Evolutionary conservation across 2,113 vertebrate genomes (phyloP).

Genomic region (Tyto alba): DNA sequence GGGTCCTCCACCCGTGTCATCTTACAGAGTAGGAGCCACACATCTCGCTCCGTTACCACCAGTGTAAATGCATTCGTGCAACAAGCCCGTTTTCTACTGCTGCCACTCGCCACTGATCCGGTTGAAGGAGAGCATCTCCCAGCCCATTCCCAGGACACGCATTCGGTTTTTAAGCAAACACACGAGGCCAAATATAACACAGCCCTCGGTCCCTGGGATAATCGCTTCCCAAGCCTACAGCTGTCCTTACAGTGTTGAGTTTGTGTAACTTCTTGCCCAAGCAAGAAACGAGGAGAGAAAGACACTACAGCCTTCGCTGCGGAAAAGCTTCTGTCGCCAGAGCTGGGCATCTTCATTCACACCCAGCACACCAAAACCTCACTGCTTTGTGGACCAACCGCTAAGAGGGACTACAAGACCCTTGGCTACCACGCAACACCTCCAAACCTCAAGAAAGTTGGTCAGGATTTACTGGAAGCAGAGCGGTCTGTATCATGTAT

Average conservation of each 20-base stretch:
- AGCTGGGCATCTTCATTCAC: not conserved
- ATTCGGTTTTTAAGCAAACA: not conserved
- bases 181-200: not conserved
- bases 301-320: not conserved
- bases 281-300: not conserved
- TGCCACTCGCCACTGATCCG: rapidly evolving
- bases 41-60: rapidly evolving
- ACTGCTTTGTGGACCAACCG: not conserved
- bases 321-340: not conserved
- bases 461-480: not conserved
- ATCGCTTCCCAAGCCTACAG: not conserved
- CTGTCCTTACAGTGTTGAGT: not conserved
- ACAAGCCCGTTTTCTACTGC: not conserved
- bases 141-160: not conserved
- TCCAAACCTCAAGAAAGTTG: not conserved
- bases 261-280: not conserved
- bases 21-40: not conserved
- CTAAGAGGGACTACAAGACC: not conserved
- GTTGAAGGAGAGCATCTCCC: not conserved
- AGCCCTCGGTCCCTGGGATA: not conserved
- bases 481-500: not conserved
- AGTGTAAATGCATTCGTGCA: rapidly evolving
- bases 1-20: not conserved
- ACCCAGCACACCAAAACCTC: not conserved
- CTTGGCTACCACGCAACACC: not conserved